These are phyloP conservation scores for Trichechus manatus DNA, from an alignment of 2,113 vertebrate species.

Conservation along the genomic window DNA sequence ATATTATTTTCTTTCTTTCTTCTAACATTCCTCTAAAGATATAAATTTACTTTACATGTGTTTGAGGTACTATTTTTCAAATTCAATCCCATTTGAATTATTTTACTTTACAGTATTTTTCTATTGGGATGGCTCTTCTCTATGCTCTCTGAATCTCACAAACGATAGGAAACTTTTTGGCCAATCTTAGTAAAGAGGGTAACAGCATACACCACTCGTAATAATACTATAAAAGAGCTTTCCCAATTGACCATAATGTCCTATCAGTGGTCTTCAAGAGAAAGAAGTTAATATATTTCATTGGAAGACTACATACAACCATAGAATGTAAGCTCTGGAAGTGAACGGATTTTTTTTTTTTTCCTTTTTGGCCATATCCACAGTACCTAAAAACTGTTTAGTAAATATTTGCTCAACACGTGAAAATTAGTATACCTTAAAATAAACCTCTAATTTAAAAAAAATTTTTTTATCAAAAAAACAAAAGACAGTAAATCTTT, in stretches of 20 bases:
- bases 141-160: conserved; percentile 29
- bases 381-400: not conserved
- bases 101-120: conserved; percentile 42
- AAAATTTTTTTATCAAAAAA: not conserved
- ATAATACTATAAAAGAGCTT: conserved; percentile 43
- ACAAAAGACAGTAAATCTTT: conserved; percentile 21
- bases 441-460: conserved; percentile 60
- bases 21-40: conserved; percentile 57
- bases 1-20: conserved; percentile 49
- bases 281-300: conserved; percentile 50
- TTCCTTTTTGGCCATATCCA: not conserved
- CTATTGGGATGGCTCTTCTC: not conserved
- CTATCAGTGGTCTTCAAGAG: not conserved
- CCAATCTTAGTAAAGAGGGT: not conserved
- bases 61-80: conserved; percentile 49
- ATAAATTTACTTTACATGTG: conserved; percentile 42
- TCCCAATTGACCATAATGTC: conserved; percentile 36
- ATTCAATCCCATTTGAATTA: conserved; percentile 9
- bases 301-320: not conserved
- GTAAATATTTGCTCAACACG: conserved; percentile 27
- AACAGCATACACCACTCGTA: not conserved
- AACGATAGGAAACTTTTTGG: not conserved
- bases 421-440: conserved; percentile 35
- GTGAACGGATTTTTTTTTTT: not conserved
- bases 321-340: not conserved